phyloP scores from a whole-genome alignment of 2,888 invertebrate genomes.

The Brenthis daphne region DNA sequence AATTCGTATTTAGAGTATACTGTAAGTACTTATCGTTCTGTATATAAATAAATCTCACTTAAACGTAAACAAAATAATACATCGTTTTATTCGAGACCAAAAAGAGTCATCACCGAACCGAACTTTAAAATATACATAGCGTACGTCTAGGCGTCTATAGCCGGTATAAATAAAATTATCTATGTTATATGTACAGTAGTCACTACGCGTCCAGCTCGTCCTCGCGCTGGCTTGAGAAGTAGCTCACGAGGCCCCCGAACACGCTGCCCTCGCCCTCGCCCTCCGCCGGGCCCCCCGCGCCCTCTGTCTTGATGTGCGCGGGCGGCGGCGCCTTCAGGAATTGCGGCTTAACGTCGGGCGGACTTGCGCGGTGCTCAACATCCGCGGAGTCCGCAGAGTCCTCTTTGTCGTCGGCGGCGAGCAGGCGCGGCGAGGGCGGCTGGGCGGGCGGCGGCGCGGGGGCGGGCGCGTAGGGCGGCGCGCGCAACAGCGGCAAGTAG shows the following conservation, averaged over 20 bases:
- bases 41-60: conserved; percentile 82
- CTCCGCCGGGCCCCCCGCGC: conserved; percentile 28
- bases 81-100: conserved; percentile 77
- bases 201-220: conserved; percentile 89
- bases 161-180: conserved; percentile 62
- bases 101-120: conserved; percentile 67
- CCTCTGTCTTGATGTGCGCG: conserved; percentile 22
- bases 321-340: conserved; percentile 34
- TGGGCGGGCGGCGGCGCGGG: neutral
- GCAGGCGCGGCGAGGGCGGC: conserved; percentile 11
- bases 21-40: conserved; percentile 76
- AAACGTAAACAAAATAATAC: conserved; percentile 78
- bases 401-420: conserved; percentile 30
- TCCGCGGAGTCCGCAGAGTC: conserved; percentile 9
- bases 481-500: conserved; percentile 26
- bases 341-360: conserved; percentile 42
- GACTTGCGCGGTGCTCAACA: conserved; percentile 34
- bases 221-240: conserved; percentile 94
- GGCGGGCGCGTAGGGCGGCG: conserved; percentile 9
- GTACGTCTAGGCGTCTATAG: conserved; percentile 45
- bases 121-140: conserved; percentile 63
- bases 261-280: conserved; percentile 84
- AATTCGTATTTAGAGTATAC: conserved; percentile 80
- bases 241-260: conserved; percentile 94
- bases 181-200: conserved; percentile 57